A percentile compares a stretch with the other conserved stretches of the same genome.
Conservation (phyloP, 1,140 invertebrate genomes). For the Neotoxoptera formosana region DNA sequence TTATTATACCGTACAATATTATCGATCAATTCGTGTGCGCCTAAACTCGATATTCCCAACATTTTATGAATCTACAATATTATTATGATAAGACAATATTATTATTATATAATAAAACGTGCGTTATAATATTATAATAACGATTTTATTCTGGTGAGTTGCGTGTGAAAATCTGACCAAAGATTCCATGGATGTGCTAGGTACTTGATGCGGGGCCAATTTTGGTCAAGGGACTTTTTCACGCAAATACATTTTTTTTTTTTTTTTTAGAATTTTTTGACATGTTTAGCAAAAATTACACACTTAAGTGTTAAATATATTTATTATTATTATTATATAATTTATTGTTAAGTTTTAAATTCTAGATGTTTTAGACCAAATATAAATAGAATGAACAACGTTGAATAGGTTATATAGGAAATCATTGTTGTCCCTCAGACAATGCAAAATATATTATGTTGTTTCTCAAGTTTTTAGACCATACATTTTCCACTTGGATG, state of each 20-base stretch:
- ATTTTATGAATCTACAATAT: background rate
- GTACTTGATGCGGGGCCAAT: background rate
- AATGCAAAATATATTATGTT: slow-evolving; percentile 18
- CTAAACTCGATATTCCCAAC: background rate
- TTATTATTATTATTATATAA: slow-evolving; percentile 44
- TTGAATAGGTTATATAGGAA: slow-evolving; percentile 27
- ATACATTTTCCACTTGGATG: background rate
- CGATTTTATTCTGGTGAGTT: slow-evolving; percentile 10
- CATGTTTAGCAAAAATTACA: slow-evolving; percentile 32
- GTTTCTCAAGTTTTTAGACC: slow-evolving; percentile 17
- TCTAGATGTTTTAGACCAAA: slow-evolving; percentile 49
- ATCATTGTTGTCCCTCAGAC: background rate
- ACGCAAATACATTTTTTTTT: slow-evolving; percentile 24
- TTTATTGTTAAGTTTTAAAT: slow-evolving; percentile 55
- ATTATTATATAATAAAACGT: slow-evolving; percentile 20
- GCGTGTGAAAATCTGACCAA: slow-evolving; percentile 34
- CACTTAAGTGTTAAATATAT: slow-evolving; percentile 10
- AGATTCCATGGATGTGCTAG: background rate
- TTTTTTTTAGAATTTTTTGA: slow-evolving; percentile 37
- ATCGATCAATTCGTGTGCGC: background rate
- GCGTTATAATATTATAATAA: background rate
- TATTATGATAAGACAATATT: background rate
- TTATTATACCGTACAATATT: background rate
- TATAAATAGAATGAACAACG: slow-evolving; percentile 8
- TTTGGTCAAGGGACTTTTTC: slow-evolving; percentile 38